Base-by-base conservation (phyloP, 1,140 invertebrate genomes). In the Diuraphis noxia region DNA sequence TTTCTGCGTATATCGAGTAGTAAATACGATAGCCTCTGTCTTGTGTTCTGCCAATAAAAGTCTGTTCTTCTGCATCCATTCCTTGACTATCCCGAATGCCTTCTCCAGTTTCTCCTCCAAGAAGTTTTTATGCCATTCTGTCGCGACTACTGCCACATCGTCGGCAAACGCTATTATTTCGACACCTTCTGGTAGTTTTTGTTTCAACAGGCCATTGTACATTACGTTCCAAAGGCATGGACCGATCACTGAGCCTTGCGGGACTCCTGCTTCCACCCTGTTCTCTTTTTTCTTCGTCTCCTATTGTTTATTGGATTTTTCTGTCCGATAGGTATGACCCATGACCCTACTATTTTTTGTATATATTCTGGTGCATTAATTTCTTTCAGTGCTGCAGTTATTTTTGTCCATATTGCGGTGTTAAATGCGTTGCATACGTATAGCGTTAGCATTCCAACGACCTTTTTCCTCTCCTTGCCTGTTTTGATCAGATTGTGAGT, bases 161-260 rank as follows among this genome's bases (percentile, higher is more conserved):
- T 90, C 88, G 6, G 88, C 52, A n/a, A 72, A 90, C 30, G 46
- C 88, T n/a, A 90, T n/a, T n/a, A 91, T 72, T 63, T 63, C 30
- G 23, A 91, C 88, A 0, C 34, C 56, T 72, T 41, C 38, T n/a
- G 49, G 49, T 34, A 77, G 19, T 38, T 38, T 36, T n/a, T 34
- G 34, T 10, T 7, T 30, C 4, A 91, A 30, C 17, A 91, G 25
- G 9, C 63, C 41, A 41, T 91, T 46, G 25, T 63, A 91, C 72
- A 77, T n/a, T 21, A 91, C 30, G 34, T 91, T 91, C 88, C 88
- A 81, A 19, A 91, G 52, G 17, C 88, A 91, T 13, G 82, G 52
- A 0, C 36, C 79, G 5, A 82, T 21, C 21, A 82, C 79, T 25
- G 36, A 82, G 7, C 79, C 79, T 36, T 82, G 79, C 0, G 79